These are phyloP conservation scores for Microcebus jonahi DNA, from an alignment of 2,113 vertebrate genomes.

Conservation along the genomic window DNA sequence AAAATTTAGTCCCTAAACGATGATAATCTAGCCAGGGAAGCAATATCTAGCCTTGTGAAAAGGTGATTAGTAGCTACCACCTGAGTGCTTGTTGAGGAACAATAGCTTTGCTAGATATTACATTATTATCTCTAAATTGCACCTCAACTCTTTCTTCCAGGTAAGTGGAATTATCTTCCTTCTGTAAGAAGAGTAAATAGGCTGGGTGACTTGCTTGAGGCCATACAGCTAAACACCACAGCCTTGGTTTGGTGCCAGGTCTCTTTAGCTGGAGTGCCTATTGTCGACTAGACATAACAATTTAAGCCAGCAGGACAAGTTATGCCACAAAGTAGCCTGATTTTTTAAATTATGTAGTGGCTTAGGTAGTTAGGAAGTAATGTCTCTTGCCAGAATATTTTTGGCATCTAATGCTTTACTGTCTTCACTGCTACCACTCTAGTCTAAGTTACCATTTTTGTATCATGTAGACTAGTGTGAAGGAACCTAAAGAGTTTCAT, in stretches of 20 bases:
- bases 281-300: not conserved
- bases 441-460: conserved; percentile 11
- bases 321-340: not conserved
- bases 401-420: not conserved
- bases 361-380: not conserved
- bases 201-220: not conserved
- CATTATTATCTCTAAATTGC: conserved; percentile 34
- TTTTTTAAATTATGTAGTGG: not conserved
- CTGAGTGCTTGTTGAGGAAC: not conserved
- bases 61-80: not conserved
- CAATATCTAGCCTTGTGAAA: not conserved
- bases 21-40: not conserved
- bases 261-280: not conserved
- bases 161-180: not conserved
- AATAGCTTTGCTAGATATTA: conserved; percentile 16
- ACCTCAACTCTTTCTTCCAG: not conserved
- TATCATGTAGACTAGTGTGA: not conserved
- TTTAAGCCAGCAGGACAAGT: not conserved
- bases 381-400: conserved; percentile 13
- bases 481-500: not conserved
- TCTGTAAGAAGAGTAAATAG: not conserved
- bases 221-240: not conserved
- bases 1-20: not conserved
- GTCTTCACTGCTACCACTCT: not conserved
- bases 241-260: conserved; percentile 4